Evolutionary conservation across 2,888 invertebrate genomes (phyloP), one percentile per base, ranked within the genome.

Genomic region (Chelonus formosanus): DNA sequence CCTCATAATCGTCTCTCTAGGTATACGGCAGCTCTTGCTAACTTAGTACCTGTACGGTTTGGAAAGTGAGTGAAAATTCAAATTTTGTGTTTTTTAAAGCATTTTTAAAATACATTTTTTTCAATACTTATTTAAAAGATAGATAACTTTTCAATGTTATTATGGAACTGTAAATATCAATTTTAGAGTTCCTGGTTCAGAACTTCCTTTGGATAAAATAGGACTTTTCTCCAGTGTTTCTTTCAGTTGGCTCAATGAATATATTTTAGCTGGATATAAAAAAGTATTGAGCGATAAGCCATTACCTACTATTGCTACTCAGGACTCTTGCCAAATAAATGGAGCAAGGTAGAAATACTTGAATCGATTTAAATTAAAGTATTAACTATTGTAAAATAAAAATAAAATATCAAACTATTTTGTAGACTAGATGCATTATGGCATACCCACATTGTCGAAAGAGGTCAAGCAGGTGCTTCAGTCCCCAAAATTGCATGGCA

Each of bases 201-300:
- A 74, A 61, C 71, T 78, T 36, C 75, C 77, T 5, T 58, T 87
- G 35, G 86, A 86, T 65, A 80, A 81, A 66, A 83, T 86, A 8
- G 87, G 86, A 4, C 81, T 86, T 58, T 81, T 86, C 69, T 86
- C 86, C 5, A 85, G 84, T 72, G 80, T 86, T 31, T 85, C 86
- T 0, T 86, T 85, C 72, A 83, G 85, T 43, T 88, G 88, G 88
- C 80, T 87, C 69, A 85, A 85, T 5, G 79, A 80, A 34, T 83
- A 86, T 59, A 84, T 88, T 78, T 84, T 82, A 76, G 80, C 81
- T 36, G 85, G 87, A 0, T 86, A 84, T 73, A 82, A 79, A 64
- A 81, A 81, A 63, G 85, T 85, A 8, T 78, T 86, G 5, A 79
- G 80, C 6, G 73, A 80, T 10, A 84, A 85, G 4, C 81, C 85